Evolutionary conservation across 2,113 vertebrate species (phyloP).

Genomic region (Crotalus helleri): DNA sequence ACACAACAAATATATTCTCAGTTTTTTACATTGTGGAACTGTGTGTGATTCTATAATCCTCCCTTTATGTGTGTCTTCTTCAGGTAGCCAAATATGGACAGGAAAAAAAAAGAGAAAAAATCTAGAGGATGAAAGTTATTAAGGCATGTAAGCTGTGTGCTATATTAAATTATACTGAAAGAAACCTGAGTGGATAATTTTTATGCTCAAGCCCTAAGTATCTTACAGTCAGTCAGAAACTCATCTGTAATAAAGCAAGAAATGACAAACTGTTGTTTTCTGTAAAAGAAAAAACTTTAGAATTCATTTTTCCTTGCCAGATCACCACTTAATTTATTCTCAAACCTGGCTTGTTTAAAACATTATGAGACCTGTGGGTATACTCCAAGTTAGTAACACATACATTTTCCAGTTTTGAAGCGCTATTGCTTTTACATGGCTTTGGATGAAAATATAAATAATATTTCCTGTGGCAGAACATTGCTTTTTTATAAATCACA

Average conservation of each 20-base stretch:
- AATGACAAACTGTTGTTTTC: slow-evolving; percentile 44
- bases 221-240: slow-evolving; percentile 39
- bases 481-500: slow-evolving; percentile 34
- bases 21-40: slow-evolving; percentile 29
- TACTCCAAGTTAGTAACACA: not conserved
- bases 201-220: slow-evolving; percentile 38
- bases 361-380: slow-evolving; percentile 22
- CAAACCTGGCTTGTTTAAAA: slow-evolving; percentile 48
- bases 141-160: slow-evolving; percentile 48
- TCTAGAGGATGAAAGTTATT: slow-evolving; percentile 51
- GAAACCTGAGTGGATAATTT: slow-evolving; percentile 51
- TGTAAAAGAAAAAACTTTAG: slow-evolving; percentile 30
- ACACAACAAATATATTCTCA: slow-evolving; percentile 4
- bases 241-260: slow-evolving; percentile 19
- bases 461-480: slow-evolving; percentile 28
- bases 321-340: slow-evolving; percentile 27
- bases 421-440: not conserved
- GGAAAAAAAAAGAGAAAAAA: not conserved
- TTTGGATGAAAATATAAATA: slow-evolving; percentile 37
- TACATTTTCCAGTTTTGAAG: slow-evolving; percentile 19
- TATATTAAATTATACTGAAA: slow-evolving; percentile 45
- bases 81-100: slow-evolving; percentile 27
- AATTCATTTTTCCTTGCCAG: slow-evolving; percentile 26
- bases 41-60: slow-evolving; percentile 37
- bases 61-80: slow-evolving; percentile 25